phyloP scores from a whole-genome alignment of 2,113 vertebrate species.

The Nothocercus nigrocapillus region DNA sequence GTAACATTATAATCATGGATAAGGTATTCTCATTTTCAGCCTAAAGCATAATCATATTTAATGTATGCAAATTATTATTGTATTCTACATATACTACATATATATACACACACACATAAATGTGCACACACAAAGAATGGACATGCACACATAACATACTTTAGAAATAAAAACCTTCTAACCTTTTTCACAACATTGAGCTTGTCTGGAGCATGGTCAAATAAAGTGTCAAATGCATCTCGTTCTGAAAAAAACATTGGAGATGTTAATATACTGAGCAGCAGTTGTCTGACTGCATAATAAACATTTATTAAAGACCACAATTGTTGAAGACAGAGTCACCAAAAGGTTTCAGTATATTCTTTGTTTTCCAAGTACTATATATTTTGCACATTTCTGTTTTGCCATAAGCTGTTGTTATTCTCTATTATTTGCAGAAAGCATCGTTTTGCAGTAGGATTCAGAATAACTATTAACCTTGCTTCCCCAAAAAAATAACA shows the following conservation, averaged over 20 bases:
- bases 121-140: background rate
- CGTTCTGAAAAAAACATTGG: constrained; percentile 84
- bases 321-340: background rate
- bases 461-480: background rate
- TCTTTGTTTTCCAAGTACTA: background rate
- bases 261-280: background rate
- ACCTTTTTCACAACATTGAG: constrained; percentile 99
- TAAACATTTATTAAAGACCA: background rate
- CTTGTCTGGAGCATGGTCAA: constrained; percentile 97
- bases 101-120: background rate
- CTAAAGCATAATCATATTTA: background rate
- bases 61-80: background rate
- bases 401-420: background rate
- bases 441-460: background rate
- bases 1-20: background rate
- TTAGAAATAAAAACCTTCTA: constrained; percentile 16
- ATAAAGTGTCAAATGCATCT: constrained; percentile 96
- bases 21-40: background rate
- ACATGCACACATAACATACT: background rate
- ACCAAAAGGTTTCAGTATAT: background rate
- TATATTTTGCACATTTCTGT: background rate
- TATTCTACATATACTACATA: background rate
- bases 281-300: constrained; percentile 10
- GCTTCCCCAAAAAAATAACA: background rate
- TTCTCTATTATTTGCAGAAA: background rate